Base-by-base conservation (phyloP, 2,113 vertebrate genomes). In the Balaeniceps rex region DNA sequence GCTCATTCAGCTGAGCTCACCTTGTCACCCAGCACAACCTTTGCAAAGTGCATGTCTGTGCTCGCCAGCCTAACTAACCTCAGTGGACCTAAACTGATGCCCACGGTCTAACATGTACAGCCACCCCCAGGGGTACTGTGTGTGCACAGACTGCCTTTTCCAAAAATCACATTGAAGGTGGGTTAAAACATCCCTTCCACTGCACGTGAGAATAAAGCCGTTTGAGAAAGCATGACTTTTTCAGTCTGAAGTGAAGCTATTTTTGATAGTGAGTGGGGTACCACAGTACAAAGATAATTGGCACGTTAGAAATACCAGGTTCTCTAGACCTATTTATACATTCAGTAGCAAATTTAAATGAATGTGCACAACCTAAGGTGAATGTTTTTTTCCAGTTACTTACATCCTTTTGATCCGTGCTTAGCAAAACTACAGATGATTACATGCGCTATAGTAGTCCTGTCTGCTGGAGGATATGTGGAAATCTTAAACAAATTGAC, bases 241-340 rank as follows among this genome's bases (percentile, higher is more conserved):
- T 83, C 69, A 65, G 47, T 75, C 47, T 74, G 54, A 93, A 96
- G 63, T n/a, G 47, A 82, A 88, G 72, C 83, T 95, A 71, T 94
- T 86, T 93, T 90, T 88, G 76, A 44, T 92, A 64, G 42, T 0
- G 5, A 92, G 80, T 93, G 61, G 83, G 52, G 86, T 83, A 78
- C 69, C 13, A 31, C 51, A 83, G 60, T 64, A 68, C 52, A 51
- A 55, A 71, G 54, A 92, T 90, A 94, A 97, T 82, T 88, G 86
- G 69, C 83, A 57, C 0, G 1, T 82, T 87, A 42, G 72, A 83
- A 93, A 81, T 88, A 52, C 19, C 36, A 9, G 6, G 47, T 55
- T 93, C 72, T 90, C 24, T 28, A 63, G 40, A 64, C 31, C 61
- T 91, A 57, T 82, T 82, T 89, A 72, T 92, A 64, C 26, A 21